phyloP scores from a whole-genome alignment of 2,797 vertebrate species.

The Balearica regulorum region DNA sequence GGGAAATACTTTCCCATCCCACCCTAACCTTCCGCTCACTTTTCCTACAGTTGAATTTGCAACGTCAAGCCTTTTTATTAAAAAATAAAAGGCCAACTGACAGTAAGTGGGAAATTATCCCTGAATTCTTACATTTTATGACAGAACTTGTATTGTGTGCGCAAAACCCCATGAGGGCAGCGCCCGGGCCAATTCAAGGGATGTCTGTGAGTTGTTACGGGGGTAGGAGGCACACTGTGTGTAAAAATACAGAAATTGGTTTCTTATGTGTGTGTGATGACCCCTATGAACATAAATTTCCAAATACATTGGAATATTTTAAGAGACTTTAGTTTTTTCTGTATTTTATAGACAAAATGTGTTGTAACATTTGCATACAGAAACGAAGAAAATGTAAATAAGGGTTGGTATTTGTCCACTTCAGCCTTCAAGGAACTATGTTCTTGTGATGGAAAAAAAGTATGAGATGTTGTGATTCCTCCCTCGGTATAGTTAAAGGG shows the following conservation, averaged over 20 bases:
- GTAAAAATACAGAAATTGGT: not conserved
- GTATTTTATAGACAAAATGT: not conserved
- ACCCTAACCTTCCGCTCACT: constrained; percentile 16
- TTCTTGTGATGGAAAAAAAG: not conserved
- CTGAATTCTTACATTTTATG: not conserved
- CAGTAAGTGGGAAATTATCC: not conserved
- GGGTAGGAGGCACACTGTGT: not conserved
- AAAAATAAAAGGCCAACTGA: not conserved
- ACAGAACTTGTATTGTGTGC: not conserved
- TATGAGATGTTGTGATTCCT: not conserved
- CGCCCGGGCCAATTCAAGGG: not conserved
- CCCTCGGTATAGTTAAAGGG: not conserved
- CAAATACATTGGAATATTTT: not conserved
- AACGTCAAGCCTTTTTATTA: not conserved
- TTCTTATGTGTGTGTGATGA: not conserved
- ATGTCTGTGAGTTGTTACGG: not conserved
- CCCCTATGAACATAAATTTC: not conserved
- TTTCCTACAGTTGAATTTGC: not conserved
- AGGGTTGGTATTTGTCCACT: not conserved
- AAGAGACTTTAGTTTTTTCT: not conserved
- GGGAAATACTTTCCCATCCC: constrained; percentile 40
- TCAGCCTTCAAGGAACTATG: not conserved
- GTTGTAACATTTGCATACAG: not conserved
- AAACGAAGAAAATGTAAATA: not conserved
- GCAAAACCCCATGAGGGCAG: not conserved